Base-by-base conservation (phyloP, 2,113 vertebrate genomes). In the Turdus rufiventris region DNA sequence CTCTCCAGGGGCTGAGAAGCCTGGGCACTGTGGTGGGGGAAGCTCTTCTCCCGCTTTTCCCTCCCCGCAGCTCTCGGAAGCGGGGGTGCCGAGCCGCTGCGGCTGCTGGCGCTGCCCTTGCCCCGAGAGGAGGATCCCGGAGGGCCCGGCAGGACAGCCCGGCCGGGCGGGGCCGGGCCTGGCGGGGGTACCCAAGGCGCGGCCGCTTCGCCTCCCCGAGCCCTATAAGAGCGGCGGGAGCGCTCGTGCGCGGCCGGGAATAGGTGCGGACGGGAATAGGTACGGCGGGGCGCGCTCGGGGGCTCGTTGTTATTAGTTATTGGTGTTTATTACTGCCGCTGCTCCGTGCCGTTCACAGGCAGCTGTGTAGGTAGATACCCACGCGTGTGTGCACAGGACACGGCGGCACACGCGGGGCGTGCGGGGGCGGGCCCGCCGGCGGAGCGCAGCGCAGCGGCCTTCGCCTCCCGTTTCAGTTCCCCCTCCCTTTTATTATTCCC, bases 241-340 rank as follows among this genome's bases (percentile, higher is more conserved):
- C 29, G 29, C 26, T 20, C 6, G 56, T 24, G 34, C 12, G 24
- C 50, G 6, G 54, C 54, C 9, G 42, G 20, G 1, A 11, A 2
- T 9, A 50, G 88, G 76, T 11, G 19, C 45, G 45, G 20, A 20
- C 19, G 45, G 45, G 14, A 51, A 2, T 6, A 6, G 25, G 50
- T 5, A 50, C 15, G 68, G 84, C 40, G 43, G 26, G 26, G 24
- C 42, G 12, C 1, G 47, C 24, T 5, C 3, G 51, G 25, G 14
- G 36, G 9, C 5, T 4, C 28, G 2, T 2, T 5, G 0, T 18
- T 17, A 2, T 6, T 14, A 23, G 19, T 15, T 7, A 3, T 4
- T 10, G 1, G 1, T 7, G 2, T 25, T 38, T 19, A 1, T 3
- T 8, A 2, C 1, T 7, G 67, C 25, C 8, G 0, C 51, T 13